These are phyloP conservation scores for Rallus limicola DNA, from an alignment of 2,113 vertebrate genomes.

Conservation along the genomic window DNA sequence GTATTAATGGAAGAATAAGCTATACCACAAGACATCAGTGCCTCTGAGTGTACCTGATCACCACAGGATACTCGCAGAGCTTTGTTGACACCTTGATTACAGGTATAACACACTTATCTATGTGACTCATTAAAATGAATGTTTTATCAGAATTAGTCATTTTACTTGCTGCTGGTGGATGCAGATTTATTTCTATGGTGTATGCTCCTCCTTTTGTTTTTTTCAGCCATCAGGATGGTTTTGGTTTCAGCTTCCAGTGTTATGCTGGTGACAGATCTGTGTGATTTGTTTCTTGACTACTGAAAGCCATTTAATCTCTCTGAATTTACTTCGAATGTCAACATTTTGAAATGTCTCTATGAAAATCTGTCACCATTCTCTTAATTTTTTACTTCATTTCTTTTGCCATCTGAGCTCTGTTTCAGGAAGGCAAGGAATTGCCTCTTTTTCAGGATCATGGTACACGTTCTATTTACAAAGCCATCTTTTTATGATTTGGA, in stretches of 20 bases:
- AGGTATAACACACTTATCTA: not conserved
- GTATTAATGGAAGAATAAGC: not conserved
- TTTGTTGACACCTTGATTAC: not conserved
- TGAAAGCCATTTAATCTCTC: slow-evolving; percentile 46
- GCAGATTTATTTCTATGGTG: not conserved
- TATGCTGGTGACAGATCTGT: not conserved
- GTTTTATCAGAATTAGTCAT: not conserved
- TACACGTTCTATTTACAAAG: not conserved
- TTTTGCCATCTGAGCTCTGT: not conserved
- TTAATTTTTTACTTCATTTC: slow-evolving; percentile 4
- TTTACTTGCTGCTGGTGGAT: not conserved
- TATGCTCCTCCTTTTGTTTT: not conserved
- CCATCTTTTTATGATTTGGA: not conserved
- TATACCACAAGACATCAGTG: not conserved
- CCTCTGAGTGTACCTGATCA: not conserved
- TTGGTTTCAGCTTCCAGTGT: slow-evolving; percentile 12
- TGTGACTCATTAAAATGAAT: not conserved
- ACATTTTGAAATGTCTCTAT: slow-evolving; percentile 36
- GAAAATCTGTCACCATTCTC: slow-evolving; percentile 21
- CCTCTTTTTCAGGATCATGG: not conserved
- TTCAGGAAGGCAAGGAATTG: not conserved
- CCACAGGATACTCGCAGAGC: not conserved
- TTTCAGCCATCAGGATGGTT: not conserved
- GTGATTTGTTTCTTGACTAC: slow-evolving; percentile 26
- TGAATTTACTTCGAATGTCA: slow-evolving; percentile 40